These are phyloP conservation scores for Eulemur coronatus DNA, from an alignment of 2,797 vertebrate genomes.

Conservation along the genomic window DNA sequence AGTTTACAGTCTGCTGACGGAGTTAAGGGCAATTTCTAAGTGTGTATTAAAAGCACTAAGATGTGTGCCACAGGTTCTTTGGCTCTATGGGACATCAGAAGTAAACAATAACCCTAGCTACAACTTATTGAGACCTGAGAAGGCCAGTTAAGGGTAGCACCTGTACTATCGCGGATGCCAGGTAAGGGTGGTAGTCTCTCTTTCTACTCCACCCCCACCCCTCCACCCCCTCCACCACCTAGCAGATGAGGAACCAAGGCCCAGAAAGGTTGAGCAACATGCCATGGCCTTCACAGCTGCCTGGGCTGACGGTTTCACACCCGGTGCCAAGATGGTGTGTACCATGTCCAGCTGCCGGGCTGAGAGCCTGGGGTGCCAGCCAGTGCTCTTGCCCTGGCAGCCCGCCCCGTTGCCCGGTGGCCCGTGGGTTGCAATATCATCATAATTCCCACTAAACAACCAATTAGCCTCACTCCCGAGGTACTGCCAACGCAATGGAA, in stretches of 20 bases:
- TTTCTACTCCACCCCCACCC: no score
- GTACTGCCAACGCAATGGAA: neutral
- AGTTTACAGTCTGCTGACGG: neutral
- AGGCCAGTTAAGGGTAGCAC: neutral
- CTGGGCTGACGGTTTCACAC: neutral
- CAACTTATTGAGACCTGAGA: neutral
- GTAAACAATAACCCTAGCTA: neutral
- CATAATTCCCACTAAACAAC: neutral
- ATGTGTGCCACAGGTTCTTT: neutral
- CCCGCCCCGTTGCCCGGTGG: neutral
- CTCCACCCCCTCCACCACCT: neutral
- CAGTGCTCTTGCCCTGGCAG: slow-evolving; percentile 13
- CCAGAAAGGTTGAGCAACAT: neutral
- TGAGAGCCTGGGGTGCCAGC: neutral
- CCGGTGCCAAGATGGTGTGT: neutral
- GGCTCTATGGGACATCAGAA: neutral
- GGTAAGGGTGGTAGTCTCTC: neutral
- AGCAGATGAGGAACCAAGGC: neutral
- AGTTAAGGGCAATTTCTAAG: neutral
- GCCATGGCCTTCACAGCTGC: neutral
- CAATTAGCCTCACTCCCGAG: neutral
- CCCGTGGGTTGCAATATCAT: neutral
- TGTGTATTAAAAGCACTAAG: neutral
- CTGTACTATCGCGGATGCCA: fast-evolving
- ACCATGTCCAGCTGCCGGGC: neutral